Evolutionary conservation across 1,140 invertebrate species (phyloP).

Genomic region (Papilio glaucus): DNA sequence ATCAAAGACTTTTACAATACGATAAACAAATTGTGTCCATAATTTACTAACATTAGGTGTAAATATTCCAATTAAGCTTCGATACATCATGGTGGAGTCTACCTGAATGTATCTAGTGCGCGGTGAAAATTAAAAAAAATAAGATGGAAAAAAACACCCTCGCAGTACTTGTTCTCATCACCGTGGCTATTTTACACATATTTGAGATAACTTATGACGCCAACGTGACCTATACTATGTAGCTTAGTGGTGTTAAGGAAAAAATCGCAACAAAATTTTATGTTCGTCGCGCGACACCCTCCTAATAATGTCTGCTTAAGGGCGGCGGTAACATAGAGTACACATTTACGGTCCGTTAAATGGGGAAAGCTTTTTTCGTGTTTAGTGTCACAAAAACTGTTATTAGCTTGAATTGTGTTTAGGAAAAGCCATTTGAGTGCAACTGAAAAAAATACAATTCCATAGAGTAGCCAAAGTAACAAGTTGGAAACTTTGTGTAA

Average conservation of each 20-base stretch:
- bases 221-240: constrained; percentile 68
- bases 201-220: constrained; percentile 37
- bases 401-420: constrained; percentile 79
- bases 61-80: no score
- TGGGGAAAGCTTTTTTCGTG: constrained; percentile 82
- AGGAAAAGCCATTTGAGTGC: constrained; percentile 46
- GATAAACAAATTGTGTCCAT: no score
- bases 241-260: constrained; percentile 72
- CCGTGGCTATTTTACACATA: not conserved
- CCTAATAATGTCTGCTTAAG: constrained; percentile 82
- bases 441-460: constrained; percentile 23
- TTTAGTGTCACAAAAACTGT: constrained; percentile 82
- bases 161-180: not conserved
- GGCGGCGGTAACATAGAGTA: constrained; percentile 78
- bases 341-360: constrained; percentile 82
- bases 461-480: not conserved
- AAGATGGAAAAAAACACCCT: not conserved
- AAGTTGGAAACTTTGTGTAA: not conserved
- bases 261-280: constrained; percentile 82
- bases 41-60: no score
- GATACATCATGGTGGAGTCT: no score
- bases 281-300: constrained; percentile 70
- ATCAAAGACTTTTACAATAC: no score
- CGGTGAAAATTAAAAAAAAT: constrained; percentile 25
- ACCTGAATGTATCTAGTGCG: no score